These are phyloP conservation scores for Pseudopipra pipra DNA, from an alignment of 2,113 vertebrate species.

Conservation along the genomic window DNA sequence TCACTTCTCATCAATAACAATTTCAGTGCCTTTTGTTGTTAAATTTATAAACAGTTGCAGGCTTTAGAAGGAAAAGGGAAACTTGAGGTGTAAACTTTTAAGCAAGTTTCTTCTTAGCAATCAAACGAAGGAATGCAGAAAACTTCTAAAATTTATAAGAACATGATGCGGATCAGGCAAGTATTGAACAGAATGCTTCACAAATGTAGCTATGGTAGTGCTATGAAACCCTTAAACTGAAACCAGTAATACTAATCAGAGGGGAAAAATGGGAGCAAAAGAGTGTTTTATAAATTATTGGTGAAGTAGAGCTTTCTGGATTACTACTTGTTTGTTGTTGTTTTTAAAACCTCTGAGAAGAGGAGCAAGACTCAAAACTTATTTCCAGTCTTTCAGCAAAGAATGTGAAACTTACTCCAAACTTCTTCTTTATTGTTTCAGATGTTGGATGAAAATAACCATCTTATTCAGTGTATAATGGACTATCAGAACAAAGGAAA, in stretches of 20 bases:
- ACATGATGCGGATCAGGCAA: neutral
- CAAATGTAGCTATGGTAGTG: neutral
- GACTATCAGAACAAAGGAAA: constrained; percentile 99
- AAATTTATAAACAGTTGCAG: neutral
- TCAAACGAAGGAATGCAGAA: neutral
- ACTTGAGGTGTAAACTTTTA: neutral
- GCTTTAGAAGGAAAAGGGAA: neutral
- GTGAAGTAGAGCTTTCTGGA: neutral
- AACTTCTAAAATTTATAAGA: neutral
- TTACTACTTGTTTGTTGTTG: neutral
- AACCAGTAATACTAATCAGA: neutral
- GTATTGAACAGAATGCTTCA: neutral
- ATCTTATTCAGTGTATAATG: constrained; percentile 99
- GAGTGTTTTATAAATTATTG: neutral
- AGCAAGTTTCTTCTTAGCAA: neutral
- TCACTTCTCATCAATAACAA: neutral
- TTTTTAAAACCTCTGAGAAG: neutral
- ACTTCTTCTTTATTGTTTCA: constrained; percentile 71
- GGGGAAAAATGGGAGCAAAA: neutral
- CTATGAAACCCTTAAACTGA: neutral
- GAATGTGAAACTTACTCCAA: neutral
- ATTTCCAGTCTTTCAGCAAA: neutral
- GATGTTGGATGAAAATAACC: constrained; percentile 99
- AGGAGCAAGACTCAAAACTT: neutral
- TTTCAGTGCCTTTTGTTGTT: neutral